Base-by-base conservation (phyloP, 2,113 vertebrate species). In the Equus quagga region DNA sequence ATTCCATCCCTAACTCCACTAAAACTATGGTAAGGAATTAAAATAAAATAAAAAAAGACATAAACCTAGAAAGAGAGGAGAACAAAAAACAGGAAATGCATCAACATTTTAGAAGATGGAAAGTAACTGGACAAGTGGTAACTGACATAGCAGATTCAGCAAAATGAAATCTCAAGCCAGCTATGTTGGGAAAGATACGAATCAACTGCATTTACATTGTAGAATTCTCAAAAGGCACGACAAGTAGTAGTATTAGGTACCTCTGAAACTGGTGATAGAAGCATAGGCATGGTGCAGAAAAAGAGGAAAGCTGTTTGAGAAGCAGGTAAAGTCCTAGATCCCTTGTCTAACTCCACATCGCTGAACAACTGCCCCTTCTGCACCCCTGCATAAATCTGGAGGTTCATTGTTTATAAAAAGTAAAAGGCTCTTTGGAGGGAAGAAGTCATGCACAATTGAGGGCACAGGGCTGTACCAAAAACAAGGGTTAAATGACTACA, bases 31-130 rank as follows among this genome's bases (percentile, higher is more conserved):
- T 69, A 62, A 86, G 17, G 10, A 76, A 90, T 60, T 75, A 3
- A 69, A 67, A 44, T 10, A 33, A 73, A 28, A 69, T 54, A 58
- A 33, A 46, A n/a, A 72, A 78, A 17, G 8, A 69, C 31, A 94
- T 46, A 84, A 96, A 83, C 26, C 44, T 65, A 82, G 73, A 93
- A 86, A 26, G 46, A 65, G 13, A 54, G 36, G 60, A 84, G 82
- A 88, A 65, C 3, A n/a, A 6, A 73, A 86, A 95, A 95, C 2
- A 78, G 44, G 13, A 96, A 82, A 69, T 46, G 26, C 1, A 79
- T 31, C 33, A 92, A 86, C 33, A 86, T 79, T 96, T 78, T 79
- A 69, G 89, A 97, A 94, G 72, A 89, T 17, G 44, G 84, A 94
- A 95, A 70, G 31, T 36, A 49, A 88, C 41, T 11, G 26, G 28